Conservation (phyloP, 2,797 vertebrate genomes). For the Danionella dracula region DNA sequence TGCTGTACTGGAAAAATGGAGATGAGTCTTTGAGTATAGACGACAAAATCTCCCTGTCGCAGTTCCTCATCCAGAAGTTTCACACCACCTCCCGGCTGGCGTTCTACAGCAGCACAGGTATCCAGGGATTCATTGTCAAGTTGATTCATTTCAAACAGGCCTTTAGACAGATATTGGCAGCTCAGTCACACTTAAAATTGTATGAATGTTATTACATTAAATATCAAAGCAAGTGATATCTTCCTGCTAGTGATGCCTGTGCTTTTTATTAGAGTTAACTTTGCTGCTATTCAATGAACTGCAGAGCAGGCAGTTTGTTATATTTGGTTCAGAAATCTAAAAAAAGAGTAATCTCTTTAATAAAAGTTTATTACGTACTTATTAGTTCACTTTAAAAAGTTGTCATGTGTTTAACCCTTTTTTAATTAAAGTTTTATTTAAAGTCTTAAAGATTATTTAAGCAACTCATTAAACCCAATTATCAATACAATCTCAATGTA, state of each 20-base stretch:
- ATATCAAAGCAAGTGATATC: slow-evolving; percentile 9
- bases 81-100: slow-evolving; percentile 92
- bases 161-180: not conserved
- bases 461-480: no score
- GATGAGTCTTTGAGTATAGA: slow-evolving; percentile 93
- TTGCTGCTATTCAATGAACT: not conserved
- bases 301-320: not conserved
- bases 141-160: slow-evolving; percentile 1
- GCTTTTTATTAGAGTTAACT: not conserved
- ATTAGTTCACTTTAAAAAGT: no score
- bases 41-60: slow-evolving; percentile 90
- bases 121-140: not conserved
- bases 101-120: slow-evolving; percentile 98
- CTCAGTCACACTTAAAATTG: not conserved
- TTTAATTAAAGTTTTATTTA: no score
- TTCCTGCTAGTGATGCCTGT: not conserved
- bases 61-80: slow-evolving; percentile 97
- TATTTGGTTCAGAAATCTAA: not conserved
- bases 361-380: no score
- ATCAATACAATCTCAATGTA: no score
- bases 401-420: no score
- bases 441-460: no score
- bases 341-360: no score
- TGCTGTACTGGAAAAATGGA: slow-evolving; percentile 96
- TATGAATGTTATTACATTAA: not conserved